Conservation (phyloP, 2,113 vertebrate genomes). For the Formicarius rufipectus region DNA sequence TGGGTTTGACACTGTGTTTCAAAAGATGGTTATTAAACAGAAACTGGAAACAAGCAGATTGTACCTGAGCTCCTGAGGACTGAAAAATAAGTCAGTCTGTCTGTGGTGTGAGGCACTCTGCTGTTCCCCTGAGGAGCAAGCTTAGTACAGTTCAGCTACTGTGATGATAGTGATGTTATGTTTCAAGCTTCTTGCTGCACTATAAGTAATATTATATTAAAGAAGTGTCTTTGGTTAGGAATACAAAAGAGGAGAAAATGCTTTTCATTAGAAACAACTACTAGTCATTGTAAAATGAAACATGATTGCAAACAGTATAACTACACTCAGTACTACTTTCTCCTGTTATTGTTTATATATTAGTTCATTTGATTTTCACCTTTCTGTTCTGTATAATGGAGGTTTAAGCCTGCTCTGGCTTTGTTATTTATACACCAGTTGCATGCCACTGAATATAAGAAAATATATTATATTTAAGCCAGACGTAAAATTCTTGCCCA, state of each 20-base stretch:
- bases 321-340: background rate
- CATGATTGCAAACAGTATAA: background rate
- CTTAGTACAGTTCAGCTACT: background rate
- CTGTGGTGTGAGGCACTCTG: background rate
- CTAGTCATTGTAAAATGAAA: background rate
- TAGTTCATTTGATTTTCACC: background rate
- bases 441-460: background rate
- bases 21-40: background rate
- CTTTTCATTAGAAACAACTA: background rate
- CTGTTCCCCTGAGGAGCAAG: background rate
- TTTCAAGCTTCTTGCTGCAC: slow-evolving; percentile 15
- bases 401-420: background rate
- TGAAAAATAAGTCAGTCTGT: background rate
- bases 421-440: background rate
- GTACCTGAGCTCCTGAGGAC: background rate
- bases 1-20: accelerated
- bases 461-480: background rate
- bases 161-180: background rate
- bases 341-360: background rate
- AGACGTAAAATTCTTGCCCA: background rate
- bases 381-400: background rate
- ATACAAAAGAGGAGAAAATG: background rate
- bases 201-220: background rate
- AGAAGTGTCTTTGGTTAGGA: background rate
- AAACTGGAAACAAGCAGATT: background rate